Percentiles rank a stretch among this genome's conserved stretches.
These are phyloP conservation scores for Campoplex capitator DNA, from an alignment of 2,888 invertebrate species.

Conservation along the genomic window DNA sequence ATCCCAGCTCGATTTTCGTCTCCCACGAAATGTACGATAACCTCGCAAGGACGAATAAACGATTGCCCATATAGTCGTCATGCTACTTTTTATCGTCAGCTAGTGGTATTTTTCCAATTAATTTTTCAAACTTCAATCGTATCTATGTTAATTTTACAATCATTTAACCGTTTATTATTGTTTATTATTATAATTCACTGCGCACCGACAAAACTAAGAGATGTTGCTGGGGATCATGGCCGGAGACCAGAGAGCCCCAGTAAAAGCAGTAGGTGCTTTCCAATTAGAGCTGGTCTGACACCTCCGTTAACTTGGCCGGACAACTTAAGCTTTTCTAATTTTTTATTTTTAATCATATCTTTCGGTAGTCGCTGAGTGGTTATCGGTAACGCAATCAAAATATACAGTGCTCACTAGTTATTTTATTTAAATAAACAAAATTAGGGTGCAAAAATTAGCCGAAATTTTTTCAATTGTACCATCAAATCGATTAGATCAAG, in stretches of 20 bases:
- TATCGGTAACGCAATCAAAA: not conserved
- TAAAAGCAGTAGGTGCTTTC: no score
- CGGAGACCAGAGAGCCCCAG: no score
- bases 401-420: not conserved
- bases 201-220: no score
- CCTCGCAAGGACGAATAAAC: slow-evolving; percentile 34
- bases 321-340: not conserved
- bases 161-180: no score
- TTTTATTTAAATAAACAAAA: not conserved
- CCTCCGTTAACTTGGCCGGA: not conserved
- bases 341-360: not conserved
- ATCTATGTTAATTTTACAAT: no score
- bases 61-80: slow-evolving; percentile 22
- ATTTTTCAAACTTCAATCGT: no score
- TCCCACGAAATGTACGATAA: slow-evolving; percentile 31
- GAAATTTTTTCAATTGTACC: no score
- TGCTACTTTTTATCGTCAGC: not conserved
- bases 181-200: no score
- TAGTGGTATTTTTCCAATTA: not conserved
- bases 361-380: not conserved
- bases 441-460: no score
- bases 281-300: no score
- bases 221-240: no score
- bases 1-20: not conserved
- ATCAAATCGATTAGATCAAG: no score